Evolutionary conservation across 2,797 vertebrate genomes (phyloP), one percentile per base, ranked within the genome.

Genomic region (Echeneis naucrates): DNA sequence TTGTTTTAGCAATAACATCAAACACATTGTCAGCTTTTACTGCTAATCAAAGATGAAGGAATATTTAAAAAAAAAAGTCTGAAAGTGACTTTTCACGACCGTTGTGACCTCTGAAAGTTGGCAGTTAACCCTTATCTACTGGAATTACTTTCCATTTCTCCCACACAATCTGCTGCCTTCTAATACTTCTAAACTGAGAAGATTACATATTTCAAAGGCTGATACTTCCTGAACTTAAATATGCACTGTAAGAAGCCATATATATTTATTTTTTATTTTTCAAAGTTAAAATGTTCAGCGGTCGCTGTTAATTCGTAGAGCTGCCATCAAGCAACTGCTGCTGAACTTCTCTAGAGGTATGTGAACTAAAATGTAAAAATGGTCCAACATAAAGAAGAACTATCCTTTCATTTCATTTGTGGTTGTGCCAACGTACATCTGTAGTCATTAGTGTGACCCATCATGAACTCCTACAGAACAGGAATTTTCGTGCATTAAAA

Each of bases 371-470:
- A 56, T 35, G 48, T 53, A 40, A 69, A 74, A 68, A 65, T 26
- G 12, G 24, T 23, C 24, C 45, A 6, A 54, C 35, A 52, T 33
- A 66, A 16, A 59, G 32, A 61, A 35, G 11, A 23, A n/a, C 8
- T 53, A 30, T 17, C 42, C 17, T 38, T n/a, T n/a, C n/a, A 9
- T 27, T 44, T 69, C 5, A 21, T 47, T 4, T 35, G 38, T 30
- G 30, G n/a, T n/a, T 16, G 19, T 44, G 40, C 13, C 44, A 58
- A 55, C 47, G 19, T 26, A 9, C 8, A 6, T 67, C 27, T 35
- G 47, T 68, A 42, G 42, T 80, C 68, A 74, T 84, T 63, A 72
- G 38, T 32, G 32, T 59, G 72, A 78, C 45, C 71, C 21, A 24
- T 56, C 48, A 40, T 65, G 19, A 78, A 75, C 44, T 63, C 23